These are phyloP conservation scores for Zaprionus tsacasi DNA, from an alignment of 1,140 invertebrate genomes.

Conservation along the genomic window DNA sequence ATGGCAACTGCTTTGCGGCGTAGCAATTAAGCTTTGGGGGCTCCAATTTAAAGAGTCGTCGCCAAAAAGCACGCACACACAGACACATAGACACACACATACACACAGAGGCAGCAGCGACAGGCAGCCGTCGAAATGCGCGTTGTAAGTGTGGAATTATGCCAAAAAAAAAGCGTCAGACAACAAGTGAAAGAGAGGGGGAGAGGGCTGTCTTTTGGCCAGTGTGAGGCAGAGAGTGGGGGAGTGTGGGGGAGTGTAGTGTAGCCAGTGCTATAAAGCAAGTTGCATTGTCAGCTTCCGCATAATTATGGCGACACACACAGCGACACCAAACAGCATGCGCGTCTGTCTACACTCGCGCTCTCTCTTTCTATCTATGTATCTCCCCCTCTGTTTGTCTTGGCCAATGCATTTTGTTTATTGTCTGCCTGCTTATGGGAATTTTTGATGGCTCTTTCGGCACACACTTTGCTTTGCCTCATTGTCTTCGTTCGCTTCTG, in stretches of 20 bases:
- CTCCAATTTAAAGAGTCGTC: constrained; percentile 48
- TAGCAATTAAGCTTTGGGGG: constrained; percentile 42
- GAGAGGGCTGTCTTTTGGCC: background rate
- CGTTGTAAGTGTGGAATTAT: constrained; percentile 49
- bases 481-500: constrained; percentile 15
- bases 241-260: too few relatives aligned
- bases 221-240: too few relatives aligned
- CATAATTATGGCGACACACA: constrained; percentile 78
- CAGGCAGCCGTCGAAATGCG: background rate
- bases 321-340: constrained; percentile 32
- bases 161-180: constrained; percentile 43
- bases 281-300: constrained; percentile 82
- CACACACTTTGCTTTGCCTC: constrained; percentile 14
- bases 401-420: constrained; percentile 56
- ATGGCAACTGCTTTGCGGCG: constrained; percentile 37
- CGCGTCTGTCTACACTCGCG: constrained; percentile 16
- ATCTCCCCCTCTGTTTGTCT: constrained; percentile 14
- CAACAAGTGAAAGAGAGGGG: background rate
- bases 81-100: background rate
- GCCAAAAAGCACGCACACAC: constrained; percentile 34
- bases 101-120: background rate
- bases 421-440: constrained; percentile 69
- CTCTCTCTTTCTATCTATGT: background rate
- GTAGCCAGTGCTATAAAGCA: constrained; percentile 44
- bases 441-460: constrained; percentile 57